phyloP scores from a whole-genome alignment of 2,888 invertebrate species.

The Listrodromus nycthemerus region DNA sequence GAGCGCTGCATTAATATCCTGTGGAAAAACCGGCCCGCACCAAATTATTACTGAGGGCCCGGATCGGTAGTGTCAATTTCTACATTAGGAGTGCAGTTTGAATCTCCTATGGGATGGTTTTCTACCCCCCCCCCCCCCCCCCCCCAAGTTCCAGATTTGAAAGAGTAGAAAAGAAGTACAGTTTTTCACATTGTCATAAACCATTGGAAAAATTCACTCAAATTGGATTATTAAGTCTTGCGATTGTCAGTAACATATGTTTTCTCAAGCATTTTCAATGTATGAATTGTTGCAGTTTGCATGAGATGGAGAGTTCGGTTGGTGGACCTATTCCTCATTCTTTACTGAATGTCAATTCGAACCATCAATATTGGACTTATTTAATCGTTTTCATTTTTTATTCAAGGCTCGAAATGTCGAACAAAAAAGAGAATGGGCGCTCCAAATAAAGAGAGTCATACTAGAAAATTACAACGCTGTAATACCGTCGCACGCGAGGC shows the following conservation, averaged over 20 bases:
- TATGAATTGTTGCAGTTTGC: slow-evolving; percentile 67
- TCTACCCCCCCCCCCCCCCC: no score
- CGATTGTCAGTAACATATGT: background rate
- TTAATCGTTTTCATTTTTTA: slow-evolving; percentile 27
- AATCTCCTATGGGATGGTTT: no score
- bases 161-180: background rate
- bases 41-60: no score
- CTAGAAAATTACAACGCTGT: slow-evolving; percentile 96
- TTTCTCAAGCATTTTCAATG: slow-evolving; percentile 24
- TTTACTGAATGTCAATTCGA: background rate
- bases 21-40: no score
- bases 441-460: slow-evolving; percentile 94
- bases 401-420: slow-evolving; percentile 90
- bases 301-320: slow-evolving; percentile 61
- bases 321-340: slow-evolving; percentile 24
- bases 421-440: slow-evolving; percentile 94
- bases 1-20: no score
- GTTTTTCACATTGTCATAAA: background rate
- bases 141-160: no score
- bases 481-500: slow-evolving; percentile 97
- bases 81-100: no score
- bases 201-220: slow-evolving; percentile 14
- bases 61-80: no score
- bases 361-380: slow-evolving; percentile 6
- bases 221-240: background rate